Percentiles rank a stretch among this genome's conserved stretches.
Evolutionary conservation across 2,888 invertebrate genomes (phyloP).

Genomic region (Pseudococcus jackbeardsleyi): DNA sequence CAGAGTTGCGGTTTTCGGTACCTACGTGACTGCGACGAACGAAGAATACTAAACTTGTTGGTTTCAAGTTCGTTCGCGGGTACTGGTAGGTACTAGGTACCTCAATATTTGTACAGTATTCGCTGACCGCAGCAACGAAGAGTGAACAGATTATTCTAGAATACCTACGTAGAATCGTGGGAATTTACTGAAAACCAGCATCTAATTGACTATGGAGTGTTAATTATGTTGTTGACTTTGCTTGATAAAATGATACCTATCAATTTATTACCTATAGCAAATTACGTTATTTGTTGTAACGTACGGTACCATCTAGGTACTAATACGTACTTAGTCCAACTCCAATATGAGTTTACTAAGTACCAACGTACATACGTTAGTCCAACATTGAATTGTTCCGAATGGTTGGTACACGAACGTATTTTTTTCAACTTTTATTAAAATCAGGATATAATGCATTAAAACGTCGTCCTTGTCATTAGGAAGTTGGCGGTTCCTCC

Average conservation of each 20-base stretch:
- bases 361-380: background rate
- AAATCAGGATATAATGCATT: conserved; percentile 60
- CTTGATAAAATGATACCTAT: too few relatives aligned
- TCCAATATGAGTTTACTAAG: background rate
- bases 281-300: background rate
- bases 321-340: background rate
- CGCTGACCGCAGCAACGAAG: background rate
- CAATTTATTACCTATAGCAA: background rate
- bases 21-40: conserved; percentile 2
- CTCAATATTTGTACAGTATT: background rate
- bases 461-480: conserved; percentile 61
- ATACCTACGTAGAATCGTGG: background rate
- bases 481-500: conserved; percentile 47
- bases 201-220: background rate
- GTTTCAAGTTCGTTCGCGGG: conserved; percentile 13
- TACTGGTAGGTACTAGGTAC: background rate
- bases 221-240: conserved; percentile 15
- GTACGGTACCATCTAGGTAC: background rate
- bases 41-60: background rate
- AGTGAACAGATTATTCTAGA: background rate
- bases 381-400: conserved; percentile 3
- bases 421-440: conserved; percentile 58
- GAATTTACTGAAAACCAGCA: background rate
- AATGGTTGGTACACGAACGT: conserved; percentile 38
- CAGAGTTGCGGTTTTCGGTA: background rate